phyloP scores from a whole-genome alignment of 2,888 invertebrate genomes.

The Byasa hedistus region DNA sequence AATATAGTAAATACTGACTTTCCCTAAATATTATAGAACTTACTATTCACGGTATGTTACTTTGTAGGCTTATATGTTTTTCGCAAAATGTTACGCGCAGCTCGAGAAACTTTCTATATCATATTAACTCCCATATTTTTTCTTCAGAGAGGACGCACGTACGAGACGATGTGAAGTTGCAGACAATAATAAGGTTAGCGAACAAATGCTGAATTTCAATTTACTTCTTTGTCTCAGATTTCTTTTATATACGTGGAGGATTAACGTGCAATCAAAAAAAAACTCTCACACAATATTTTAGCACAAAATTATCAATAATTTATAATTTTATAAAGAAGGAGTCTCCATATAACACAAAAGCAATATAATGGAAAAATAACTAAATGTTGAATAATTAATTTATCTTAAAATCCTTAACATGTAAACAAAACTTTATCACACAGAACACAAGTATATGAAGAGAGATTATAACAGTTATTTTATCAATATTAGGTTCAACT shows the following conservation, averaged over 20 bases:
- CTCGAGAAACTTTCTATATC: constrained; percentile 26
- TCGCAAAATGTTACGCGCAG: constrained; percentile 20
- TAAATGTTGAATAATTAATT: no score
- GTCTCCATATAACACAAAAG: no score
- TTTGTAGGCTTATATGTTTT: constrained; percentile 23
- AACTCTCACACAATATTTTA: no score
- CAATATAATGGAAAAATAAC: no score
- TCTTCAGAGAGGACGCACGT: constrained; percentile 24
- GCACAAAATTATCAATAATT: no score
- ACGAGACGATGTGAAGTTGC: constrained; percentile 25
- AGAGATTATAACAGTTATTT: neutral
- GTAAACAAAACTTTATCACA: no score
- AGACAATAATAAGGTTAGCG: constrained; percentile 28
- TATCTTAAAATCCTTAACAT: no score
- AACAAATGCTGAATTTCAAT: constrained; percentile 27
- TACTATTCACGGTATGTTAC: constrained; percentile 20
- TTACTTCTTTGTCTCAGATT: constrained; percentile 16
- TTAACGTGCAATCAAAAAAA: neutral
- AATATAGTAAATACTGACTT: neutral
- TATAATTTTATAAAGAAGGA: no score
- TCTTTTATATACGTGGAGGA: constrained; percentile 3
- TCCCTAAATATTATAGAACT: neutral
- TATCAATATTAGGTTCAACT: neutral
- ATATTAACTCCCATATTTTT: constrained; percentile 28
- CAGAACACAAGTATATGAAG: neutral